Evolutionary conservation across 2,113 vertebrate genomes (phyloP).

Genomic region (Labrus mixtus): DNA sequence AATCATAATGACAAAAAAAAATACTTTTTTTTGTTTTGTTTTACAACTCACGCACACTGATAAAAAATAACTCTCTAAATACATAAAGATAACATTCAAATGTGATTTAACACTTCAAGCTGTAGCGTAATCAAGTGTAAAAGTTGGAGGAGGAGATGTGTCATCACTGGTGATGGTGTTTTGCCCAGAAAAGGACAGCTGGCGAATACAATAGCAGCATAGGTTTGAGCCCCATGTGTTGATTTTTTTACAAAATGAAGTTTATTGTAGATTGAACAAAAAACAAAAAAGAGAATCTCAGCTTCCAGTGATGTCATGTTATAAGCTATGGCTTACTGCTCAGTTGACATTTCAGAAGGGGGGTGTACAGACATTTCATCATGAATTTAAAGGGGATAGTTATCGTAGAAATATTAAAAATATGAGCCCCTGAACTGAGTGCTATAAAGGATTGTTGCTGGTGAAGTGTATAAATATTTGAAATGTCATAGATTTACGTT

Average conservation of each 20-base stretch:
- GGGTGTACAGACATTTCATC: neutral
- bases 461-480: constrained; percentile 53
- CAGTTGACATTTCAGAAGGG: neutral
- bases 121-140: constrained; percentile 62
- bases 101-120: constrained; percentile 79
- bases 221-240: constrained; percentile 63
- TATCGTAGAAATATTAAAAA: constrained; percentile 53
- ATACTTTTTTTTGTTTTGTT: constrained; percentile 5
- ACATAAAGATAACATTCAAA: constrained; percentile 83
- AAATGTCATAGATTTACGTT: constrained; percentile 46
- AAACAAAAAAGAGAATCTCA: constrained; percentile 24
- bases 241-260: constrained; percentile 57
- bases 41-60: constrained; percentile 48
- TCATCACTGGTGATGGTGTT: constrained; percentile 42
- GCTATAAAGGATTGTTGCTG: constrained; percentile 65
- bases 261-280: constrained; percentile 12
- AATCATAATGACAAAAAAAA: constrained; percentile 41
- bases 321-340: constrained; percentile 56
- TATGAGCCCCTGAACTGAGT: constrained; percentile 26
- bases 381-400: constrained; percentile 9
- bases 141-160: constrained; percentile 39
- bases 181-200: constrained; percentile 45
- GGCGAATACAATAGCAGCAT: constrained; percentile 75
- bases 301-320: neutral
- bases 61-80: constrained; percentile 64